A percentile compares a stretch with the other conserved stretches of the same genome.
phyloP scores from a whole-genome alignment of 1,140 invertebrate species.

The Heliothis subflexa region DNA sequence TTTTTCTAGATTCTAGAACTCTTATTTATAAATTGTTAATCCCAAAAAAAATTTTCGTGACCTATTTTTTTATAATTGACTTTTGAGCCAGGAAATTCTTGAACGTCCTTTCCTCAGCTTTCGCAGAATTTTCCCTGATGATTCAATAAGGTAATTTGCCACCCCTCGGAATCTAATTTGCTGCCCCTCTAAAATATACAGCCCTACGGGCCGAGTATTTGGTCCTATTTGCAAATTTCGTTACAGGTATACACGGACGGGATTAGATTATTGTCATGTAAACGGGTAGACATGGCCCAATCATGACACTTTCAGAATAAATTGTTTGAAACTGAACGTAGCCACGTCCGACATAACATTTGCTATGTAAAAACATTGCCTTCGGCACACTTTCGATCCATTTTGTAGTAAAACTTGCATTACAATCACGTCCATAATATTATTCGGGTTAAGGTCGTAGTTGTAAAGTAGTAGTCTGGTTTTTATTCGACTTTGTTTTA shows the following conservation, averaged over 20 bases:
- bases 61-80: slow-evolving; percentile 2
- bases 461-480: slow-evolving; percentile 4
- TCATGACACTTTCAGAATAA: too few relatives aligned
- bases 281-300: neutral
- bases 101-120: slow-evolving; percentile 7
- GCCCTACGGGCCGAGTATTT: neutral
- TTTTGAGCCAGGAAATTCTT: slow-evolving; percentile 5
- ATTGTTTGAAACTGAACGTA: too few relatives aligned
- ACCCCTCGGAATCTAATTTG: slow-evolving; percentile 34
- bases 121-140: slow-evolving; percentile 30
- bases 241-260: neutral
- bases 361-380: neutral
- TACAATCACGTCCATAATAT: slow-evolving; percentile 35
- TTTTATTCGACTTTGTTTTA: slow-evolving; percentile 6
- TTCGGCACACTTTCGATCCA: slow-evolving; percentile 5
- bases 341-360: neutral
- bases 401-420: slow-evolving; percentile 32
- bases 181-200: slow-evolving; percentile 32
- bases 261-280: slow-evolving; percentile 6
- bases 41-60: neutral
- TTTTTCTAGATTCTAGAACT: too few relatives aligned
- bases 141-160: slow-evolving; percentile 31
- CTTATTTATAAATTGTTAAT: neutral
- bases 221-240: slow-evolving; percentile 1
- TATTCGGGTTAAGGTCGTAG: slow-evolving; percentile 7